These are phyloP conservation scores for Pandemis cinnamomeana DNA, from an alignment of 2,888 invertebrate species.

Conservation along the genomic window DNA sequence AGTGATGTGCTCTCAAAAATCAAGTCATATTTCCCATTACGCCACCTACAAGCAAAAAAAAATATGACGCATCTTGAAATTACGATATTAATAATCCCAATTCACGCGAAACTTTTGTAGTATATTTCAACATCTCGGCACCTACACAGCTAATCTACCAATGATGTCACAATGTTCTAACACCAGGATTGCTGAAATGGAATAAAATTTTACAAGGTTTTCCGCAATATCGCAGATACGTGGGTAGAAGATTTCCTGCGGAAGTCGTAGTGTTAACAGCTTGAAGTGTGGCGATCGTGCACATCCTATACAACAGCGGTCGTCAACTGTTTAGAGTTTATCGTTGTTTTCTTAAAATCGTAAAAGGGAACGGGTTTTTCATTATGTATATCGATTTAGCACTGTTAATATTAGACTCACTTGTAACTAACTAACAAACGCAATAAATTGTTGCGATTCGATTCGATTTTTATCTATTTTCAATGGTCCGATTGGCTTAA, in stretches of 20 bases:
- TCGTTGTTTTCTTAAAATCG: not conserved
- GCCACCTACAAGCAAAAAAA: no score
- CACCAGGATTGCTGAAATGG: slow-evolving; percentile 15
- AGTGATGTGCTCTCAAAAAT: no score
- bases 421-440: no score
- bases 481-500: no score
- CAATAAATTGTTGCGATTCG: no score
- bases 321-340: not conserved
- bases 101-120: not conserved
- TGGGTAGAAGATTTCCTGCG: slow-evolving; percentile 69
- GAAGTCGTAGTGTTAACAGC: slow-evolving; percentile 54
- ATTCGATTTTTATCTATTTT: no score
- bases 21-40: no score
- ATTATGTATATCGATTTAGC: not conserved
- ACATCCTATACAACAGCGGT: slow-evolving; percentile 63
- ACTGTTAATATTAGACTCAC: no score
- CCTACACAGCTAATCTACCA: slow-evolving; percentile 7
- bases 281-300: slow-evolving; percentile 66
- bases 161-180: slow-evolving; percentile 8
- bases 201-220: slow-evolving; percentile 61
- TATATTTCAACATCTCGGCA: not conserved
- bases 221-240: slow-evolving; percentile 70
- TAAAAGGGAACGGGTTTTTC: not conserved
- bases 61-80: no score
- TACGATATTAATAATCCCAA: no score